Evolutionary conservation across 2,888 invertebrate genomes (phyloP), one percentile per base, ranked within the genome.

Genomic region (Biston stratarius): DNA sequence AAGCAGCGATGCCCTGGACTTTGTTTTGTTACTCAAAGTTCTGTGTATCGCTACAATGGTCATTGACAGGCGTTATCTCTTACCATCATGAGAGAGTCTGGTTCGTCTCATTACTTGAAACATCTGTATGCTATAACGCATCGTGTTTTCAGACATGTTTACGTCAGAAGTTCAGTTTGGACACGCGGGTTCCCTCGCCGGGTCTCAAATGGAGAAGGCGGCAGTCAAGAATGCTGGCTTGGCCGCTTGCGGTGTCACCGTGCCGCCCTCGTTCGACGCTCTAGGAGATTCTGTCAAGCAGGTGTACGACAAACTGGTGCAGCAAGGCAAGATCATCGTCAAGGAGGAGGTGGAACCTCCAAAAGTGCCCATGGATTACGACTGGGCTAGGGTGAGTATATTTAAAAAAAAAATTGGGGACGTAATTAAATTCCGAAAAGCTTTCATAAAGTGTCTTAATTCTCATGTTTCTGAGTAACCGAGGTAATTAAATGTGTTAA

Each of bases 321-420:
- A 95, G 60, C 95, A 95, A 15, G 98, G 99, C 47, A 95, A 95
- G 61, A 97, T 99, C 78, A 96, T 97, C 9, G 98, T 98, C 0
- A 96, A 96, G 77, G 96, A 97, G 51, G 99, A 99, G 89, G 96
- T 97, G 59, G 98, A 99, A 10, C 99, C 99, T 44, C 99, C 99
- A 2, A 99, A 99, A 15, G 99, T 99, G n/a, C 99, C 99, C 9
- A 99, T 99, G 99, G 99, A 99, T 90, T 99, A 98, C 89, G 98
- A 97, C 72, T 99, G 99, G 99, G 99, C 99, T 0, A 96, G 98
- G 89, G 96, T 95, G 70, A 87, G 93, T 87, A 5, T 0, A 47
- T 48, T 5, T 24, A 24, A n/a, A n/a, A n/a, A n/a, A n/a, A n/a
- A n/a, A n/a, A n/a, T n/a, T n/a, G n/a, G n/a, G n/a, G n/a, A n/a